These are phyloP conservation scores for Melanogrammus aeglefinus DNA, from an alignment of 2,797 vertebrate species.

Conservation along the genomic window DNA sequence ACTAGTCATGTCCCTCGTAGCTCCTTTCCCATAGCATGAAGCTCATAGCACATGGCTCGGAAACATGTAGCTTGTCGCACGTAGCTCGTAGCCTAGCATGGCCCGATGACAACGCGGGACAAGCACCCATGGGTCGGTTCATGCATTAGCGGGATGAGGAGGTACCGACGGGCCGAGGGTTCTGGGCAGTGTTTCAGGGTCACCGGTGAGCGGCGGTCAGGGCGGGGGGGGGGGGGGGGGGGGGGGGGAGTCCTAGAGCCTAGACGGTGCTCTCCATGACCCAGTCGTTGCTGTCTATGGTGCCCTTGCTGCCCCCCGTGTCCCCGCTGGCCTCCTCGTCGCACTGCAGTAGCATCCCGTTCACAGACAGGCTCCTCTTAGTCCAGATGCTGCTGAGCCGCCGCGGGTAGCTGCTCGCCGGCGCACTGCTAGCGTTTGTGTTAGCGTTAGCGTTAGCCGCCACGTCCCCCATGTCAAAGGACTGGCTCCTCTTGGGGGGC, in stretches of 20 bases:
- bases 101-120: background rate
- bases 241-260: background rate
- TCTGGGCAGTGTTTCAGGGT: background rate
- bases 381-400: slow-evolving; percentile 91
- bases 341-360: slow-evolving; percentile 88
- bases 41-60: background rate
- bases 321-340: slow-evolving; percentile 83
- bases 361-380: slow-evolving; percentile 91
- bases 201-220: background rate
- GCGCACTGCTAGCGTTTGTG: slow-evolving; percentile 30
- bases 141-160: background rate
- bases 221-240: slow-evolving; percentile 16
- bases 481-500: slow-evolving; percentile 90
- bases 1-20: background rate
- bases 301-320: slow-evolving; percentile 75
- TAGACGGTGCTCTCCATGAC: slow-evolving; percentile 88
- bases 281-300: slow-evolving; percentile 85
- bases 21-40: background rate
- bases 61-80: background rate
- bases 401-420: slow-evolving; percentile 79
- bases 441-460: slow-evolving; percentile 13
- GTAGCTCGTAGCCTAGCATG: background rate
- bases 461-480: slow-evolving; percentile 91
- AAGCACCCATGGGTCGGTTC: background rate
- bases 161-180: background rate